Conservation (phyloP, 2,888 invertebrate species). For the Tanypteryx hageni region DNA sequence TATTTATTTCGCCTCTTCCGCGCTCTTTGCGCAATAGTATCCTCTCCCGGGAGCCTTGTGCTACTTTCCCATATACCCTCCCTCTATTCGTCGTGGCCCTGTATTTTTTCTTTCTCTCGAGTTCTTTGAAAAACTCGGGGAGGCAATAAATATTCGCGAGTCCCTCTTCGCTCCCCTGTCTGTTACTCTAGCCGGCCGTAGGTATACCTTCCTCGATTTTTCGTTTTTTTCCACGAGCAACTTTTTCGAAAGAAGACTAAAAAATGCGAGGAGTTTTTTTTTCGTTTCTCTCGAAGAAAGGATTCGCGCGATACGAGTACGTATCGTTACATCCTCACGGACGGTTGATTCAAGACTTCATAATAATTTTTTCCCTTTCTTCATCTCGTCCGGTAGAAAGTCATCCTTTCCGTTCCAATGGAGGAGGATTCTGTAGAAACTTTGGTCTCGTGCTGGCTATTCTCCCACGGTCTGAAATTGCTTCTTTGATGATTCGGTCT, state of each 20-base stretch:
- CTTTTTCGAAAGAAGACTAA: no score
- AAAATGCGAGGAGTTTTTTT: no score
- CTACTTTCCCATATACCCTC: neutral
- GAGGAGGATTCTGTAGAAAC: neutral
- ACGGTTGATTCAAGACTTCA: no score
- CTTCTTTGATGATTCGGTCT: neutral
- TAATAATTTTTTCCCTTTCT: neutral
- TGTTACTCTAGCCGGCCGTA: neutral
- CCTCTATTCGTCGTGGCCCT: neutral
- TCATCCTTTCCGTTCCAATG: neutral
- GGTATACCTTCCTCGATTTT: neutral
- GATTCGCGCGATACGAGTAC: neutral
- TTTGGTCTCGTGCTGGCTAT: neutral
- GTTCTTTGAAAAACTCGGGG: neutral
- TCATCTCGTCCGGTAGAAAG: neutral
- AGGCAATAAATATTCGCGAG: neutral
- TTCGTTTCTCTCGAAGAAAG: no score
- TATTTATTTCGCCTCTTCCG: conserved; percentile 39
- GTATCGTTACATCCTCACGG: neutral
- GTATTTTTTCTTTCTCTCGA: neutral
- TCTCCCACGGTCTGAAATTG: neutral
- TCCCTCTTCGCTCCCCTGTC: neutral
- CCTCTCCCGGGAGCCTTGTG: neutral
- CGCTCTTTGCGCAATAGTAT: neutral
- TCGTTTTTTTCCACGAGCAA: no score